A percentile compares a stretch with the other conserved stretches of the same genome.
Evolutionary conservation across 2,797 vertebrate genomes (phyloP).

Genomic region (Phoxinus dragarum): DNA sequence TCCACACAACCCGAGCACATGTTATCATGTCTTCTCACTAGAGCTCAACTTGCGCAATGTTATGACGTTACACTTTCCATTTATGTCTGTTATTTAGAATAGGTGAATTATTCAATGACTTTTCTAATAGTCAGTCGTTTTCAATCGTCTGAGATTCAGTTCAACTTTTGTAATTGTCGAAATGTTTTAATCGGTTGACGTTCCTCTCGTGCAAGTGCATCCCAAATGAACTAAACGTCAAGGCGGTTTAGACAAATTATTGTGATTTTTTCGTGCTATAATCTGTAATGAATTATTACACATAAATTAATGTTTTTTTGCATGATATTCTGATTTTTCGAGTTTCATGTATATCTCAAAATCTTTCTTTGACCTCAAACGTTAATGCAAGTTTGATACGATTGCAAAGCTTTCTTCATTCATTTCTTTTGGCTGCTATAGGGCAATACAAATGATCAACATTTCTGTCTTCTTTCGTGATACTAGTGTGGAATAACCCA

Average conservation of each 20-base stretch:
- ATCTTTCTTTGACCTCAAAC: not conserved
- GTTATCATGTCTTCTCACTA: conserved; percentile 67
- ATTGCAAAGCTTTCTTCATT: not conserved
- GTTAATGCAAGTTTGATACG: not conserved
- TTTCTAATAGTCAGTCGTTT: too few species aligned
- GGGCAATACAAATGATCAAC: not conserved
- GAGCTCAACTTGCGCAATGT: not conserved
- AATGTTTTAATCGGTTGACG: not conserved
- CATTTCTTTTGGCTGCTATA: not conserved
- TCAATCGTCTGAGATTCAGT: not conserved
- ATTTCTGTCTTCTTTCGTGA: not conserved
- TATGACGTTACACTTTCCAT: not conserved
- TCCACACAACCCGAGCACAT: conserved; percentile 53
- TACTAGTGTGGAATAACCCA: not conserved
- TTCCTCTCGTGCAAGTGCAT: not conserved
- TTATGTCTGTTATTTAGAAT: not conserved
- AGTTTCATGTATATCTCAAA: too few species aligned
- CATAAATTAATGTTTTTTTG: too few species aligned
- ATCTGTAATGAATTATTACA: not conserved
- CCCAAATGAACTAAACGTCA: not conserved
- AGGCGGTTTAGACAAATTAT: not conserved
- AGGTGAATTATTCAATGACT: not conserved
- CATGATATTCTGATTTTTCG: too few species aligned
- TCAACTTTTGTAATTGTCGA: not conserved
- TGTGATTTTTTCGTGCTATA: not conserved